Evolutionary conservation across 2,888 invertebrate genomes (phyloP), one percentile per base, ranked within the genome.

Genomic region (Strigamia transsilvanica): DNA sequence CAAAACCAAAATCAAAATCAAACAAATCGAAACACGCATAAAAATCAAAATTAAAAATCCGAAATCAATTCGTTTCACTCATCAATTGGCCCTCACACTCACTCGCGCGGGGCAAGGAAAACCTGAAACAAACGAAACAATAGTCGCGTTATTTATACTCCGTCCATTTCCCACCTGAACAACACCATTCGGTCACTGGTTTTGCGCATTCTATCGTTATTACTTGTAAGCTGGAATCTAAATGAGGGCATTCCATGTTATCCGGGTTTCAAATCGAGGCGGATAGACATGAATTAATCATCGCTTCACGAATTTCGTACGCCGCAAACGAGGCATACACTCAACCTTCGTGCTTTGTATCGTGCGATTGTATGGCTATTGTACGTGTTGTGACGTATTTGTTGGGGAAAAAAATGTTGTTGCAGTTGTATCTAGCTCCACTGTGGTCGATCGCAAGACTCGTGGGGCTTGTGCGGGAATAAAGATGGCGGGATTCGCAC

Each of bases 161-260:
- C 7, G 34, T 18, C 15, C 23, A 61, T 15, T 18, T 3, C 18
- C n/a, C 21, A 61, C 61, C 61, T 61, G 61, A 61, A 61, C 61
- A 61, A 21, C 18, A 61, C 18, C 61, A 61, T 21, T 77, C 46
- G 46, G 46, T 85, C 84, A 84, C 86, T 86, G 78, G 85, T 85
- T 81, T 86, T 85, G 83, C 86, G 85, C 84, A 86, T 85, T 83
- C 86, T 84, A 78, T 87, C 85, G 85, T 86, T 86, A 83, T 86
- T 87, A 84, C 86, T 86, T 85, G 87, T 87, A 61, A 21, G 21
- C 61, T 61, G 21, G 61, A 21, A 83, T 86, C 86, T 84, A 88
- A 85, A 86, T 88, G 88, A 78, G 87, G 87, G 85, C 88, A 88
- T 86, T 88, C 88, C 88, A 88, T 88, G 61, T 34, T 34, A 23